Evolutionary conservation across 1,140 invertebrate genomes (phyloP).

Genomic region (Hylyphantes graminicola): DNA sequence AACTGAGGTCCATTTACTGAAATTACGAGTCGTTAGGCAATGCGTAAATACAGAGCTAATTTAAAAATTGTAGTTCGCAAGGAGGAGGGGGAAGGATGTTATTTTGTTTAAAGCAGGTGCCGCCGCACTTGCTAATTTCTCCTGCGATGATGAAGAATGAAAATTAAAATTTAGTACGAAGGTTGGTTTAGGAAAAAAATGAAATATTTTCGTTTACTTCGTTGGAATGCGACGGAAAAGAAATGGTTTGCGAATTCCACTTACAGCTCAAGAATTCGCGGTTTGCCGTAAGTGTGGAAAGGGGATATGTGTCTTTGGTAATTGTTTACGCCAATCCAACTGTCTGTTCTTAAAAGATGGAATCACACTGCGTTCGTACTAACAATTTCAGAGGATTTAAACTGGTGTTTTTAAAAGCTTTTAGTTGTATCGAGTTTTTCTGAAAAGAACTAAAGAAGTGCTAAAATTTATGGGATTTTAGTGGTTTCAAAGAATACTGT

Average conservation of each 20-base stretch:
- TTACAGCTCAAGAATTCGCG: conserved; percentile 41
- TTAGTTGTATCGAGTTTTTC: too few relatives aligned
- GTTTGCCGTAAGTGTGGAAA: background rate
- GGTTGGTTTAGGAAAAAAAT: conserved; percentile 19
- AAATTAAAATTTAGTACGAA: conserved; percentile 37
- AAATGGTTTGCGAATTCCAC: conserved; percentile 38
- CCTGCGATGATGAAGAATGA: conserved; percentile 53
- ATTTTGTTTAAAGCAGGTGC: conserved; percentile 53
- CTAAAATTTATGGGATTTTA: too few relatives aligned
- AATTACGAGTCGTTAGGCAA: conserved; percentile 54
- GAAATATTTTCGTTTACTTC: conserved; percentile 53
- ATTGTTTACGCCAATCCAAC: conserved; percentile 34
- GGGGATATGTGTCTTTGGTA: conserved; percentile 53
- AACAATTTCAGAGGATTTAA: too few relatives aligned
- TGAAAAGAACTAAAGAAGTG: too few relatives aligned
- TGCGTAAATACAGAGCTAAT: conserved; percentile 53
- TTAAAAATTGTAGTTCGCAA: conserved; percentile 35
- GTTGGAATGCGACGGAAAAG: conserved; percentile 44
- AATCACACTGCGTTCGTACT: background rate
- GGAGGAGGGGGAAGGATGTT: conserved; percentile 21
- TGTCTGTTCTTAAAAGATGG: conserved; percentile 11
- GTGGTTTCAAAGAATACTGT: too few relatives aligned
- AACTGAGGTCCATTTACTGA: conserved; percentile 48
- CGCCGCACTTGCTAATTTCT: conserved; percentile 35
- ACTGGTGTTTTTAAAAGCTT: too few relatives aligned